Evolutionary conservation across 1,140 invertebrate species (phyloP).

Genomic region (Caenorhabditis latens): DNA sequence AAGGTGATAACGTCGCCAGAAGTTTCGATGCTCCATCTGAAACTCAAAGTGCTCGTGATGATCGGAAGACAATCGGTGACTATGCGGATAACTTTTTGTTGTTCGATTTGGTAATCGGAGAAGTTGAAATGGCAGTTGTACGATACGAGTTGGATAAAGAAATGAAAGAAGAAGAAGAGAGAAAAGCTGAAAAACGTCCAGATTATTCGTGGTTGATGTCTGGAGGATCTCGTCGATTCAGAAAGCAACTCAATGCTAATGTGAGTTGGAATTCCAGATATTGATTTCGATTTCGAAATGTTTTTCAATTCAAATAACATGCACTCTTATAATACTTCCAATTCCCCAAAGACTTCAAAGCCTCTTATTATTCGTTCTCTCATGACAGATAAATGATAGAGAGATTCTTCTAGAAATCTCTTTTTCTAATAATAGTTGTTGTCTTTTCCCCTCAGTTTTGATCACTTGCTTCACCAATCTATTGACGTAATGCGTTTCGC

Average conservation of each 20-base stretch:
- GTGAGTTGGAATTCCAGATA: neutral
- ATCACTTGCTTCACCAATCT: too few relatives aligned
- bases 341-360: too few relatives aligned
- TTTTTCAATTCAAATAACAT: too few relatives aligned
- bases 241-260: neutral
- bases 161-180: slow-evolving; percentile 30
- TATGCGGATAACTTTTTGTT: slow-evolving; percentile 22
- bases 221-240: neutral
- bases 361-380: too few relatives aligned
- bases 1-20: neutral
- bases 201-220: slow-evolving; percentile 32
- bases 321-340: too few relatives aligned
- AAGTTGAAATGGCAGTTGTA: slow-evolving; percentile 31
- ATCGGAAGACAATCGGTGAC: neutral
- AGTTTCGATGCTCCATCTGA: slow-evolving; percentile 35
- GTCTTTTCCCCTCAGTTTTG: too few relatives aligned
- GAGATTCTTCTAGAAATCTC: too few relatives aligned
- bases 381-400: too few relatives aligned
- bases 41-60: slow-evolving; percentile 42
- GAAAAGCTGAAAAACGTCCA: slow-evolving; percentile 40
- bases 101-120: slow-evolving; percentile 23
- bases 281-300: neutral
- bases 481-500: too few relatives aligned
- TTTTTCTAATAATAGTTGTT: too few relatives aligned
- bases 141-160: slow-evolving; percentile 11